phyloP scores from a whole-genome alignment of 2,113 vertebrate genomes.

The Lathamus discolor region DNA sequence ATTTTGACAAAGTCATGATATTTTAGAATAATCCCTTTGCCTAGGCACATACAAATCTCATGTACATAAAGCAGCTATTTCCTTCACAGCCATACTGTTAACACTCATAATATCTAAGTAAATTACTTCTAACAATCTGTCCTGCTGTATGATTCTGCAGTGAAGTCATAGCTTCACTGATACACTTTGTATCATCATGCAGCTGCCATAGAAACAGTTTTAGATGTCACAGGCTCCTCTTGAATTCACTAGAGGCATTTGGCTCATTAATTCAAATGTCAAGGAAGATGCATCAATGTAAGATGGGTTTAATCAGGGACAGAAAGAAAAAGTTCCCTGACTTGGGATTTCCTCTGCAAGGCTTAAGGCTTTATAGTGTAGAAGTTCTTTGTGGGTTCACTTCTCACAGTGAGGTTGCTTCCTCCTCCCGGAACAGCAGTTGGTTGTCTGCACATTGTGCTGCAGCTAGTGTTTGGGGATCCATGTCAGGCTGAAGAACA shows the following conservation, averaged over 20 bases:
- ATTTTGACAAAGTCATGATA: not conserved
- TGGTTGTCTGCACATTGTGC: not conserved
- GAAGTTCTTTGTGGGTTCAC: not conserved
- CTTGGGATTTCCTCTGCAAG: not conserved
- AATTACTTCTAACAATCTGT: not conserved
- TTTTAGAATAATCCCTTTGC: not conserved
- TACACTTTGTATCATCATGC: not conserved
- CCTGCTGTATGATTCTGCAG: not conserved
- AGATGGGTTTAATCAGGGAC: not conserved
- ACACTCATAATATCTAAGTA: not conserved
- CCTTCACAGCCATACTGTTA: not conserved
- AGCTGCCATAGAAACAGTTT: constrained; percentile 43
- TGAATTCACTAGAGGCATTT: constrained; percentile 38
- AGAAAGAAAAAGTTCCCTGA: not conserved
- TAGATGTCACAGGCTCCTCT: constrained; percentile 9
- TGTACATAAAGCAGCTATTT: not conserved
- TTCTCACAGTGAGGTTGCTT: not conserved
- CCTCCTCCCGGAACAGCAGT: not conserved
- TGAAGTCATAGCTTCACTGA: not conserved
- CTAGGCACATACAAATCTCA: not conserved
- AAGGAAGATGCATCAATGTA: not conserved
- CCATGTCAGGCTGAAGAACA: not conserved
- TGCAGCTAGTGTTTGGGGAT: not conserved
- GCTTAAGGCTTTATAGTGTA: not conserved
- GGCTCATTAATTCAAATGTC: constrained; percentile 50